Evolutionary conservation across 92 coral and sea anemone species (phyloP), one percentile per base, ranked within the genome.

Genomic region (Isaurus tuberculatus): DNA sequence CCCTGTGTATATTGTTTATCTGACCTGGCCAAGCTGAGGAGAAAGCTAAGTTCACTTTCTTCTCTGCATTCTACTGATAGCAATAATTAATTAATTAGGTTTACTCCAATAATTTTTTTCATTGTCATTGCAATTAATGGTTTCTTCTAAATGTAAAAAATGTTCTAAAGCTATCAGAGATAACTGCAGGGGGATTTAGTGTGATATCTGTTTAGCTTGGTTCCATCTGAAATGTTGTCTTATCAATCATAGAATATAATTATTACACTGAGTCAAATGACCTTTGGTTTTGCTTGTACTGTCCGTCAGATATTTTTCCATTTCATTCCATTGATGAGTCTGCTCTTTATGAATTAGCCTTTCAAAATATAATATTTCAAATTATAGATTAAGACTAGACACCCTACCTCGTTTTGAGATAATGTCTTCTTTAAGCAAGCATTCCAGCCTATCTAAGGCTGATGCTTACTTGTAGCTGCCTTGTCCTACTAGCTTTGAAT

Each of bases 11-110:
- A 70, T 70, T 31, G 75, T 70, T 51, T 36, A 70, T 40, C 75
- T 17, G 75, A 70, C 29, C 55, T 70, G 53, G 75, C 75, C 75
- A 70, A 70, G 37, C 75, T 70, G 46, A 70, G 75, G 43, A 70
- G 75, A 70, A 40, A 70, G 55, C 26, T 70, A 70, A 70, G 75
- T 70, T 19, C 58, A 49, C 22, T 16, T 17, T 49, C 58, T 49
- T 49, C 58, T 16, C 58, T 49, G 58, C 58, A 2, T 66, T 66
- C 44, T 66, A 31, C 44, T 66, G 72, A 66, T 66, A 66, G 72
- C 43, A 28, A 66, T 29, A 65, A 66, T 66, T 29, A 66, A 30
- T 49, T n/a, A 66, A 66, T 66, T 66, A 66, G 72, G 40, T 66
- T 66, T 31, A 66, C 72, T 30, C 43, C 72, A 66, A 66, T 66